phyloP scores from a whole-genome alignment of 2,113 vertebrate species.

The Rhineura floridana region DNA sequence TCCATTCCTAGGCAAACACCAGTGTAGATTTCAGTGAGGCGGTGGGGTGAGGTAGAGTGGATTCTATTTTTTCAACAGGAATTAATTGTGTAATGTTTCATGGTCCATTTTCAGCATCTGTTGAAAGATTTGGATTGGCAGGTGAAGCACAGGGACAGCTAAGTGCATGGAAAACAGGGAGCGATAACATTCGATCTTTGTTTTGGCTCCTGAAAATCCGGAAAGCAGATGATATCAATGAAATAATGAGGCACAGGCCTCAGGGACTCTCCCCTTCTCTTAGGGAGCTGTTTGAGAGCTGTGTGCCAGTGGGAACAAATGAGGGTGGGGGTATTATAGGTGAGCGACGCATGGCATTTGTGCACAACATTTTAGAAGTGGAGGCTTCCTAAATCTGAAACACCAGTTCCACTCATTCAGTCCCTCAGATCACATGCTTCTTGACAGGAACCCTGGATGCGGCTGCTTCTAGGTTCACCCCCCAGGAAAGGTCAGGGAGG shows the following conservation, averaged over 20 bases:
- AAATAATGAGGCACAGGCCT: neutral
- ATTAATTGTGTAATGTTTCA: neutral
- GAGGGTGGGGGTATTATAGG: neutral
- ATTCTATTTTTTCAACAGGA: neutral
- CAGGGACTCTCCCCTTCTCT: neutral
- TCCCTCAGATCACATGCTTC: too few relatives aligned
- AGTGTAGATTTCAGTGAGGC: too few relatives aligned
- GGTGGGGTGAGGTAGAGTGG: too few relatives aligned
- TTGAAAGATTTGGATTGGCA: conserved; percentile 7
- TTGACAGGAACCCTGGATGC: too few relatives aligned
- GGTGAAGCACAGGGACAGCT: neutral
- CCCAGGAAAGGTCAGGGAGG: too few relatives aligned
- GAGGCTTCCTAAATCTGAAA: neutral
- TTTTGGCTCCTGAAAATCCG: neutral
- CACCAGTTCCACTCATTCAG: too few relatives aligned
- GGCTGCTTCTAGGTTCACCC: too few relatives aligned
- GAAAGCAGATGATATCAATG: neutral
- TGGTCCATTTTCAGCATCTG: neutral
- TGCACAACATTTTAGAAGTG: neutral
- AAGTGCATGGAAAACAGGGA: neutral
- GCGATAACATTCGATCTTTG: neutral
- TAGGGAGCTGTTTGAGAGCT: neutral
- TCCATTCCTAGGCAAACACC: neutral
- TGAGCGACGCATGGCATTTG: neutral
- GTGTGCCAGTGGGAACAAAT: neutral